A percentile compares a stretch with the other conserved stretches of the same genome.
phyloP scores from a whole-genome alignment of 2,888 invertebrate genomes.

The Phoenoteleia sp. region DNA sequence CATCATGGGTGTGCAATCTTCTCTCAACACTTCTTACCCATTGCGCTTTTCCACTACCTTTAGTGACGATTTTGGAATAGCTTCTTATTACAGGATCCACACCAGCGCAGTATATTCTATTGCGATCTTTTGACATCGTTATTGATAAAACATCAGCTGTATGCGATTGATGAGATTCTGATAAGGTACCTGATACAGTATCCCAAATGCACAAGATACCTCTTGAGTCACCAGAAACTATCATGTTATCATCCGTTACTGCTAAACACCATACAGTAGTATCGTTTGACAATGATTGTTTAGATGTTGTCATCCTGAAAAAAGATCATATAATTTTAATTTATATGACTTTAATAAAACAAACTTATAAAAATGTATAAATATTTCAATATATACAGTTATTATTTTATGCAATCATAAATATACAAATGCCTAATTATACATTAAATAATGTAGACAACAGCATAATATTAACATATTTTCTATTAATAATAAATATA shows the following conservation, averaged over 20 bases:
- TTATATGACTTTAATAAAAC: too few species aligned
- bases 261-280: constrained; percentile 96
- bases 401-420: too few species aligned
- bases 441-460: too few species aligned
- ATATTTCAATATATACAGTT: too few species aligned
- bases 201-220: constrained; percentile 97
- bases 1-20: constrained; percentile 93
- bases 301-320: constrained; percentile 89
- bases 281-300: constrained; percentile 89
- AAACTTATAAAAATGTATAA: too few species aligned
- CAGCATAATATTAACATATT: too few species aligned
- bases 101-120: constrained; percentile 92
- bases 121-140: constrained; percentile 91
- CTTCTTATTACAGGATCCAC: constrained; percentile 94
- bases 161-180: constrained; percentile 93
- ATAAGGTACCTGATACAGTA: constrained; percentile 92
- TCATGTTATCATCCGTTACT: constrained; percentile 93
- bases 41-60: constrained; percentile 88
- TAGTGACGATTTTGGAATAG: constrained; percentile 90
- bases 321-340: too few species aligned
- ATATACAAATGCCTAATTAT: too few species aligned
- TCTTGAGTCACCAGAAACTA: constrained; percentile 95
- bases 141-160: constrained; percentile 94
- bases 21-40: constrained; percentile 95
- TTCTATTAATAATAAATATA: too few species aligned